These are phyloP conservation scores for Euclidia mi DNA, from an alignment of 2,888 invertebrate species.

Conservation along the genomic window DNA sequence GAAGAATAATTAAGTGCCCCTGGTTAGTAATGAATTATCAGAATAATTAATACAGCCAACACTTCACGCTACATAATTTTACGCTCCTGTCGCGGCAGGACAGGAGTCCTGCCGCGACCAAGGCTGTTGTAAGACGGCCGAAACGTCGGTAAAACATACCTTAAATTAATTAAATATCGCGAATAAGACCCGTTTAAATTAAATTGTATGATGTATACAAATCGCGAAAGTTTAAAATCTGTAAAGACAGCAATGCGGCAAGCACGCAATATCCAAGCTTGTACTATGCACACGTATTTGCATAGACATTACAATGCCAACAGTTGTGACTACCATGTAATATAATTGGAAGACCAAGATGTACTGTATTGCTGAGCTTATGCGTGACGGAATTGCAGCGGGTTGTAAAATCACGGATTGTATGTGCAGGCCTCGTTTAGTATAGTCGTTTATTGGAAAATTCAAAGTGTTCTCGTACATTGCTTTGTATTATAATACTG, in stretches of 20 bases:
- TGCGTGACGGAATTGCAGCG: constrained; percentile 10
- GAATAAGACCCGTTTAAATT: no score
- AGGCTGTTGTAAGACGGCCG: no score
- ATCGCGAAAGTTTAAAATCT: no score
- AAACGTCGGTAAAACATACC: no score
- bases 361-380: constrained; percentile 19
- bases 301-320: constrained; percentile 66
- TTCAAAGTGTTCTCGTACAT: background rate
- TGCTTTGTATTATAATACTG: background rate
- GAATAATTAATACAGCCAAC: constrained; percentile 35
- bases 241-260: constrained; percentile 67
- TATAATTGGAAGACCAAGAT: constrained; percentile 61
- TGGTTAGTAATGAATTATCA: constrained; percentile 37
- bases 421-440: background rate
- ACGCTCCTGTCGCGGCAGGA: no score
- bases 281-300: constrained; percentile 67
- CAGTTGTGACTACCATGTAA: constrained; percentile 63
- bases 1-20: no score
- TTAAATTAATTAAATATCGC: no score
- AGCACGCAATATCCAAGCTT: constrained; percentile 63
- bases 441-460: constrained; percentile 6
- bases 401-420: constrained; percentile 11
- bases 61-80: constrained; percentile 39
- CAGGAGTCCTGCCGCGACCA: no score
- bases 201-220: no score